These are phyloP conservation scores for Aphelenchoides bicaudatus DNA, from an alignment of 2,888 invertebrate genomes.

Conservation along the genomic window DNA sequence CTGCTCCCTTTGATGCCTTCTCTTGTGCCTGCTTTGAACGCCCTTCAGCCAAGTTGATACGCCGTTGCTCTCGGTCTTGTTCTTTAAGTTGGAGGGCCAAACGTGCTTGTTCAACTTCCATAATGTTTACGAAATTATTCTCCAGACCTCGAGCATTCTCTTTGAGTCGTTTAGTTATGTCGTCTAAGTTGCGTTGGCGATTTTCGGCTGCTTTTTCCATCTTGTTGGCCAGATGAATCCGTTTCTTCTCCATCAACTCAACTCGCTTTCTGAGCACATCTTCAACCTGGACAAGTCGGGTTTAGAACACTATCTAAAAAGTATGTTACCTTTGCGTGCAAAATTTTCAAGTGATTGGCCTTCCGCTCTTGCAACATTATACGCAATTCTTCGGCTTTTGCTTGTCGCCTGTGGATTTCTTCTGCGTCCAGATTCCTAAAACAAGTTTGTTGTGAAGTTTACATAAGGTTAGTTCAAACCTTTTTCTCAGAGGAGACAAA, in stretches of 20 bases:
- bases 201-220: constrained; percentile 80
- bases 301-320: background rate
- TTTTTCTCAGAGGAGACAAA: constrained; percentile 80
- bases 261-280: constrained; percentile 74
- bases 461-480: constrained; percentile 60
- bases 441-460: too few relatives aligned
- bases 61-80: constrained; percentile 65
- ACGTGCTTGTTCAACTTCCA: constrained; percentile 88
- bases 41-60: constrained; percentile 72
- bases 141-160: constrained; percentile 85
- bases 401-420: constrained; percentile 82
- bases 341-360: constrained; percentile 77
- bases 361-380: constrained; percentile 78
- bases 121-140: constrained; percentile 91
- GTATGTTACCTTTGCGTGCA: constrained; percentile 61
- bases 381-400: constrained; percentile 81
- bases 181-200: constrained; percentile 70
- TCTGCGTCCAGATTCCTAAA: constrained; percentile 30
- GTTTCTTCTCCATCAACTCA: constrained; percentile 75
- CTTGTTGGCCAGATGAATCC: constrained; percentile 63
- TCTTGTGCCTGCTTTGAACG: constrained; percentile 79
- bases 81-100: constrained; percentile 78
- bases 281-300: constrained; percentile 63
- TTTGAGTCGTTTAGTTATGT: constrained; percentile 85
- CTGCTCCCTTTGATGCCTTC: constrained; percentile 70